Evolutionary conservation across 2,113 vertebrate species (phyloP), one percentile per base, ranked within the genome.

Genomic region (Sceloporus tristichus): DNA sequence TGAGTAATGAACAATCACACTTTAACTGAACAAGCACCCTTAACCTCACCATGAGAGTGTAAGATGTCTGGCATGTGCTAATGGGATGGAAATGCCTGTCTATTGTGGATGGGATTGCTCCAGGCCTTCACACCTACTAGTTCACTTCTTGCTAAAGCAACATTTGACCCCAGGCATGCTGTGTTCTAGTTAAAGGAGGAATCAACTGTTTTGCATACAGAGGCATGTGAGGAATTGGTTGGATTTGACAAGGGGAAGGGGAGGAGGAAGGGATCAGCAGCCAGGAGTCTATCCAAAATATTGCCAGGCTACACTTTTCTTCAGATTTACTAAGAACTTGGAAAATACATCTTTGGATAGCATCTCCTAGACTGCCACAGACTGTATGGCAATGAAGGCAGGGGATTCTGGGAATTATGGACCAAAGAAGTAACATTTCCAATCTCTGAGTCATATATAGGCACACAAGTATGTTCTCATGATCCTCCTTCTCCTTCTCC

Each of bases 51-150:
- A 79, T 14, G 11, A 38, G 42, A 19, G 85, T 85, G 74, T 79
- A 79, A 86, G 62, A 86, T 86, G 65, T 53, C 38, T 59, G 23
- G 27, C 38, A 74, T 74, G 68, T 82, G 54, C 68, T 81, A 74
- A 87, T 23, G 25, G 79, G 27, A 42, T 23, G 25, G 68, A 82
- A 65, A 75, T 27, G 79, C 34, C n/a, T n/a, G 79, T 48, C 79
- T 9, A 29, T 62, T 42, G 13, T 16, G 54, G n/a, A 29, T 25
- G 23, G 71, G 34, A 85, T 85, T 19, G 53, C 73, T 29, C 1
- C 21, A 75, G 38, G 71, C n/a, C 23, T 75, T 85, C 56, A 7
- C 54, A 62, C 27, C 56, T 23, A 2, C 14, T 74, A 59, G 65
- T n/a, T 68, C 40, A 25, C 40, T 53, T 38, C 54, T 86, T 54